Percentiles rank a stretch among this genome's conserved stretches.
Evolutionary conservation across 30 jellyfish, hydroid and myxozoan species (phyloP).

Genomic region (Cassiopea xamachana): DNA sequence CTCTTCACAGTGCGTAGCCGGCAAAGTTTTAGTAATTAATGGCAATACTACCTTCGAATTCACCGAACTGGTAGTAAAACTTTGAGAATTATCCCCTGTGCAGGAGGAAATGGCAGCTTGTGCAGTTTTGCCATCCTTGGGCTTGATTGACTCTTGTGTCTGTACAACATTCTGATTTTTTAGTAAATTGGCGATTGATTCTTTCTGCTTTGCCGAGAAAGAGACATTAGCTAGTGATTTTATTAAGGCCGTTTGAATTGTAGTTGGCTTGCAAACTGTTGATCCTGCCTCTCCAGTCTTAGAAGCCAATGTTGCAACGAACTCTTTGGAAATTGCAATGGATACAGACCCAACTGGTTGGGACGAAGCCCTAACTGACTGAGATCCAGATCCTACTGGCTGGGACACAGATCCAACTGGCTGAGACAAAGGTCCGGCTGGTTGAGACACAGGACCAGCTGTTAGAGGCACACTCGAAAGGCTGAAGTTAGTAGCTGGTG

Average conservation of each 20-base stretch:
- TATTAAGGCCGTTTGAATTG: conserved; percentile 55
- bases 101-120: not conserved
- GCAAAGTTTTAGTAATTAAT: too few species aligned
- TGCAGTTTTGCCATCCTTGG: not conserved
- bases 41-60: not conserved
- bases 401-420: too few species aligned
- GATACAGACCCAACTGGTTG: not conserved
- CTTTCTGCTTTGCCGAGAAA: conserved; percentile 67
- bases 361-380: not conserved
- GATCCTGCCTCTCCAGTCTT: conserved; percentile 12
- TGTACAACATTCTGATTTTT: conserved; percentile 25
- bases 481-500: not conserved
- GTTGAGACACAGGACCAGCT: not conserved
- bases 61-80: not conserved
- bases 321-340: not conserved
- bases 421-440: too few species aligned
- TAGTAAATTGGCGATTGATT: conserved; percentile 45
- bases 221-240: conserved; percentile 53
- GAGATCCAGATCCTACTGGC: too few species aligned
- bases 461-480: not conserved
- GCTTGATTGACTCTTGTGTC: not conserved
- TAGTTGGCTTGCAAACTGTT: conserved; percentile 33
- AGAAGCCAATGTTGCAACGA: conserved; percentile 3
- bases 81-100: not conserved
- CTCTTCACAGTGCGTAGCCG: not conserved